Conservation (phyloP, 2,888 invertebrate genomes). For the Drosophila meridionalis region DNA sequence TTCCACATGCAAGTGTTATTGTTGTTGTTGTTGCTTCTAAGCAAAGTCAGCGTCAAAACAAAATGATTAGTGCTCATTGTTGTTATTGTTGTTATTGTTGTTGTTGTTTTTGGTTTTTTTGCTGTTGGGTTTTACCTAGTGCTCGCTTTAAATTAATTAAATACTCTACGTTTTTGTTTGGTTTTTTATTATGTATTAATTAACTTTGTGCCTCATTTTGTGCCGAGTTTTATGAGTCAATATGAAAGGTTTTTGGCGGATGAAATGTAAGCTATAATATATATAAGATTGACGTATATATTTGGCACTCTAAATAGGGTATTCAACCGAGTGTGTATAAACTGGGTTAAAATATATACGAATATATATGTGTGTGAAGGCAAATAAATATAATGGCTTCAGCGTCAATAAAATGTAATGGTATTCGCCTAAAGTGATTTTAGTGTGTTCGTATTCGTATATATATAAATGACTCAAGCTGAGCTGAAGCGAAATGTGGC, state of each 20-base stretch:
- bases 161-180: not conserved
- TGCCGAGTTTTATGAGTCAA: not conserved
- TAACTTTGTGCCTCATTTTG: not conserved
- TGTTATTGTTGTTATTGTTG: slow-evolving; percentile 5
- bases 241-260: not conserved
- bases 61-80: slow-evolving; percentile 60
- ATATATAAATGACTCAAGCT: slow-evolving; percentile 13
- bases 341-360: slow-evolving; percentile 8
- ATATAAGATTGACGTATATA: not conserved
- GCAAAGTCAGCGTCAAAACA: slow-evolving; percentile 52
- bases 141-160: slow-evolving; percentile 20
- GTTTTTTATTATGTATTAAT: not conserved
- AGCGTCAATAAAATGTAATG: slow-evolving; percentile 54
- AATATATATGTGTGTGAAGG: not conserved
- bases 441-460: slow-evolving; percentile 32
- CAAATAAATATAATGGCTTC: slow-evolving; percentile 32
- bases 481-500: slow-evolving; percentile 5
- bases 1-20: not conserved
- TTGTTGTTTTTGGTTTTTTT: slow-evolving; percentile 13
- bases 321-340: not conserved
- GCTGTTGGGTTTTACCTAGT: slow-evolving; percentile 39
- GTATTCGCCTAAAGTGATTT: slow-evolving; percentile 25
- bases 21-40: not conserved
- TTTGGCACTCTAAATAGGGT: not conserved
- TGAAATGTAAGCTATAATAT: not conserved